These are phyloP conservation scores for Hylia prasina DNA, from an alignment of 2,113 vertebrate genomes.

Conservation along the genomic window DNA sequence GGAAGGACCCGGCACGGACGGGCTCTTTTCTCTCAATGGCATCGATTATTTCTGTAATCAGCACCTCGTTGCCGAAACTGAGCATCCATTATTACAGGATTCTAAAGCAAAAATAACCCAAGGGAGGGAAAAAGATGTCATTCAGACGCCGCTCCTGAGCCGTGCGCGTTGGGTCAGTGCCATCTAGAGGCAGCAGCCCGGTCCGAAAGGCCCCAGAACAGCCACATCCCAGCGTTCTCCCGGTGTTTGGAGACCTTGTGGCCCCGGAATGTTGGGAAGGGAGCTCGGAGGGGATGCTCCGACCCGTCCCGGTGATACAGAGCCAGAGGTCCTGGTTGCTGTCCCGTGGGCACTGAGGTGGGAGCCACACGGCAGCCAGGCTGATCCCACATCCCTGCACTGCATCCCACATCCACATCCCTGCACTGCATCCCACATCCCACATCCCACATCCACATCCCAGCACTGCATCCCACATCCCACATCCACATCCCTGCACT, in stretches of 20 bases:
- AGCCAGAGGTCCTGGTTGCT: background rate
- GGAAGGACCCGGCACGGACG: background rate
- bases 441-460: background rate
- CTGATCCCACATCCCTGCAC: background rate
- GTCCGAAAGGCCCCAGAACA: background rate
- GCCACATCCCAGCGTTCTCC: background rate
- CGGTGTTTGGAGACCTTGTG: rapidly evolving
- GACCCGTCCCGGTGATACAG: rapidly evolving
- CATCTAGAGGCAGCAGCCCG: constrained; percentile 55
- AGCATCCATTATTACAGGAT: constrained; percentile 51
- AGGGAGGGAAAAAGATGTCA: background rate
- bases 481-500: background rate
- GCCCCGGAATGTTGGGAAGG: rapidly evolving
- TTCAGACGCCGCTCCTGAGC: background rate
- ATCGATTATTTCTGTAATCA: constrained; percentile 52
- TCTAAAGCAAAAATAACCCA: constrained; percentile 54
- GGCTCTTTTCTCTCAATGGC: background rate
- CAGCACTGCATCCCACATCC: background rate
- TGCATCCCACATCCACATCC: background rate
- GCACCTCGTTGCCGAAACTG: constrained; percentile 2
- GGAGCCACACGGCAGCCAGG: rapidly evolving
- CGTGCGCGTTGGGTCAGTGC: constrained; percentile 36
- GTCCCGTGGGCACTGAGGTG: rapidly evolving
- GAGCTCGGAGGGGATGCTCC: background rate
- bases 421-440: background rate